These are phyloP conservation scores for Todus mexicanus DNA, from an alignment of 2,797 vertebrate species.

Conservation along the genomic window DNA sequence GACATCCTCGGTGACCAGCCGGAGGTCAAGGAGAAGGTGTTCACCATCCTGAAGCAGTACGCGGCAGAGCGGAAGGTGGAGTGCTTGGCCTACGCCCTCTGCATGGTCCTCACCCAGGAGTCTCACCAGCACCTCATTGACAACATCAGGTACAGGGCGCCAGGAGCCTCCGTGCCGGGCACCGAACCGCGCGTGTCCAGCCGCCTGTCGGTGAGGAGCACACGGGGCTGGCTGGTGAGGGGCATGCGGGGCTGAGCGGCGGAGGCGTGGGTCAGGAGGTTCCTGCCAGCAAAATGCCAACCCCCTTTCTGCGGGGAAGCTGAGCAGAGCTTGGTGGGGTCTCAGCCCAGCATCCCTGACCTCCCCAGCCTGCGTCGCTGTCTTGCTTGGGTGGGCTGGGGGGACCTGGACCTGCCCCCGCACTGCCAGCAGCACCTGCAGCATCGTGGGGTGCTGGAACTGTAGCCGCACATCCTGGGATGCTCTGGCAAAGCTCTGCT, in stretches of 20 bases:
- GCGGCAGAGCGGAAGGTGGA: slow-evolving; percentile 90
- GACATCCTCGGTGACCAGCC: slow-evolving; percentile 85
- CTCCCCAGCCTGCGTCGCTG: neutral
- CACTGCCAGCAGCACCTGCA: rapidly evolving
- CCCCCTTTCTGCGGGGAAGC: neutral
- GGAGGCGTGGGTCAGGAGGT: rapidly evolving
- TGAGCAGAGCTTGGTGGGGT: neutral
- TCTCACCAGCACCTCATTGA: slow-evolving; percentile 86
- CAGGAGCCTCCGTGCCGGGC: rapidly evolving
- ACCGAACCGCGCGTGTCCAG: rapidly evolving
- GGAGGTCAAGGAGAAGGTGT: slow-evolving; percentile 87
- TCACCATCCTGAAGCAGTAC: slow-evolving; percentile 88
- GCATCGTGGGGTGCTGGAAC: neutral
- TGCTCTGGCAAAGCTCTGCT: neutral
- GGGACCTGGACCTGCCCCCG: neutral
- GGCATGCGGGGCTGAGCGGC: neutral
- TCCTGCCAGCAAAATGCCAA: neutral
- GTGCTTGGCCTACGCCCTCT: slow-evolving; percentile 84
- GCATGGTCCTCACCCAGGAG: slow-evolving; percentile 83
- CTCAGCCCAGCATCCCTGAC: neutral
- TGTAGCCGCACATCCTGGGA: rapidly evolving
- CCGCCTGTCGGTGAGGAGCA: rapidly evolving
- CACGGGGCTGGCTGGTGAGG: rapidly evolving
- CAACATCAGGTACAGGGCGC: slow-evolving; percentile 86
- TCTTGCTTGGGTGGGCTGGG: rapidly evolving